Base-by-base conservation (phyloP, 2,888 invertebrate genomes). In the Aelia acuminata region DNA sequence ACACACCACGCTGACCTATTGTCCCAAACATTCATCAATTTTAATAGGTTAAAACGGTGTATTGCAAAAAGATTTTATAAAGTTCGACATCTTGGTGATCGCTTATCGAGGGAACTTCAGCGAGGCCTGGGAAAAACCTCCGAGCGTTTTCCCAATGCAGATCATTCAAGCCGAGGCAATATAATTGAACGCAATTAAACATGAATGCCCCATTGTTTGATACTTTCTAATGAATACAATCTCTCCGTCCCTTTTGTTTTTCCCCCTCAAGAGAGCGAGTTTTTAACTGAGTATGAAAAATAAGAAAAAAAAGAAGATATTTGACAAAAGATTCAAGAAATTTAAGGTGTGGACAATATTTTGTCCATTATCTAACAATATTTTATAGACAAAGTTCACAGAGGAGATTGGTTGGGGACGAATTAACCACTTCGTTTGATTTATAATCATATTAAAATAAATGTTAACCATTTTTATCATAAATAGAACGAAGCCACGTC, bases 211-310 rank as follows among this genome's bases (percentile, higher is more conserved):
- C 20, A 70, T 70, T 70, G 63, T 70, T 35, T 20, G 0, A 18
- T 31, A 70, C 63, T 70, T 70, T 70, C 63, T 70, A 70, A 70
- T 70, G 63, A 70, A 35, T 70, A 35, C 18, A 35, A 35, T 70
- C 35, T 8, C 63, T 20, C 18, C 35, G 63, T 31, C 26, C 31
- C 26, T 31, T 70, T 70, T 70, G 18, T 20, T 35, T 35, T 1
- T 70, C 26, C 3, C 57, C 57, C 13, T 26, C 26, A 57, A 31
- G 63, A 63, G 15, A 63, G 53, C 4, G 57, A 57, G 18, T 35
- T 70, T 70, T 26, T 15, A 26, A 57, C 35, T 7, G 35, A 35
- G n/a, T 3, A 15, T 11, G 63, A 63, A 63, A 63, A 63, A 31
- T 31, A 13, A 31, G 20, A 1, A 63, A 31, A n/a, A 18, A 1